Conservation (phyloP, 1,140 invertebrate genomes). For the Fopius arisanus region DNA sequence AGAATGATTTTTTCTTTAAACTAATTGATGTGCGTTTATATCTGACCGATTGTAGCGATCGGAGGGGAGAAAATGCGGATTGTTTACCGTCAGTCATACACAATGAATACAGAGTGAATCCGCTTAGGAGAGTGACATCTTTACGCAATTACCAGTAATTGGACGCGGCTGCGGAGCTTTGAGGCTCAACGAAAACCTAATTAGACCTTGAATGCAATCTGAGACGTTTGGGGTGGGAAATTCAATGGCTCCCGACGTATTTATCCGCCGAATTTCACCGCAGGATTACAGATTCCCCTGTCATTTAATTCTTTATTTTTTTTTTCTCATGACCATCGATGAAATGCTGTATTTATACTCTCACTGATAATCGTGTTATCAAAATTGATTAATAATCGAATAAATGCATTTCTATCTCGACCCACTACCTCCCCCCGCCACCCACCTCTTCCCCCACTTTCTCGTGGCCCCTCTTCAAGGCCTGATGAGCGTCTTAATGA, state of each 20-base stretch:
- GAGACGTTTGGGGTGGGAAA: conserved; percentile 34
- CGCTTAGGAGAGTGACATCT: conserved; percentile 63
- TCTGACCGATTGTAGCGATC: background rate
- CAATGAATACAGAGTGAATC: conserved; percentile 57
- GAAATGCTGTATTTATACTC: no score
- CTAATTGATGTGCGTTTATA: background rate
- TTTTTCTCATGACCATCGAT: no score
- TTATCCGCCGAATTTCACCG: background rate
- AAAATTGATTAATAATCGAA: conserved; percentile 63
- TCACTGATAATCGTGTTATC: conserved; percentile 54
- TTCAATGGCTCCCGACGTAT: background rate
- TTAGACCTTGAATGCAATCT: conserved; percentile 56
- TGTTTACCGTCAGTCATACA: conserved; percentile 41
- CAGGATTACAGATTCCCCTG: no score
- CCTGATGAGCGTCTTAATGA: conserved; percentile 65
- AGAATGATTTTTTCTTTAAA: no score
- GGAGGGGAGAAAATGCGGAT: conserved; percentile 39
- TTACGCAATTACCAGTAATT: conserved; percentile 65
- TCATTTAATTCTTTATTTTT: no score
- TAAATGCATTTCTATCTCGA: conserved; percentile 58
- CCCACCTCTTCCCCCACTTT: conserved; percentile 28
- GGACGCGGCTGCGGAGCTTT: conserved; percentile 49
- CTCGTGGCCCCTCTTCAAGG: conserved; percentile 24
- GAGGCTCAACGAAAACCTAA: conserved; percentile 46
- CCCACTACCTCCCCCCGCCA: conserved; percentile 34